Evolutionary conservation across 2,888 invertebrate genomes (phyloP).

Genomic region (Allygus modestus): DNA sequence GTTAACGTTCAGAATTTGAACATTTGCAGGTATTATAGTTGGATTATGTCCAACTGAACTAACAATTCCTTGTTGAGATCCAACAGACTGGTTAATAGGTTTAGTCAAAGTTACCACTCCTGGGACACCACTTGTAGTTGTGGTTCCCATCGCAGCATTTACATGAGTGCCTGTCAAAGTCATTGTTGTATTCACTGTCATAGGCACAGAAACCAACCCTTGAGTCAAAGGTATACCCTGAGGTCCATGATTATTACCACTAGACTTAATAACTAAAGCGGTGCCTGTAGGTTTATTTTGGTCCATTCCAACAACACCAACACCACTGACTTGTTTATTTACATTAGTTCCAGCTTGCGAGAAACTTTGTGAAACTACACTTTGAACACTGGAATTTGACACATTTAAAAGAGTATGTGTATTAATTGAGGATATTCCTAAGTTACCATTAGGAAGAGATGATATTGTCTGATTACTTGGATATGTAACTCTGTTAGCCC

Average conservation of each 20-base stretch:
- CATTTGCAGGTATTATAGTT: constrained; percentile 84
- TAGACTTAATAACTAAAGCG: constrained; percentile 74
- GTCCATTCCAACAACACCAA: constrained; percentile 68
- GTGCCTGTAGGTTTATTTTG: constrained; percentile 73
- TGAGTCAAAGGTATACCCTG: constrained; percentile 72
- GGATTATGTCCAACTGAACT: constrained; percentile 81
- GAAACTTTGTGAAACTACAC: constrained; percentile 69
- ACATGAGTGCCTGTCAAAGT: constrained; percentile 71
- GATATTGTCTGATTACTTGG: constrained; percentile 79
- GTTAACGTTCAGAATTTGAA: constrained; percentile 89
- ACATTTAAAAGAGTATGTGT: constrained; percentile 73
- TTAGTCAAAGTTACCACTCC: constrained; percentile 83
- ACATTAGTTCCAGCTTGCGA: constrained; percentile 66
- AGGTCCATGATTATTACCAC: constrained; percentile 69
- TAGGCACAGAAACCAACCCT: constrained; percentile 81
- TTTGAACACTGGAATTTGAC: constrained; percentile 74
- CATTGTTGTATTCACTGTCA: constrained; percentile 78
- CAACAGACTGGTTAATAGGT: constrained; percentile 77
- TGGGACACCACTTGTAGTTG: constrained; percentile 75
- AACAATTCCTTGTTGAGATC: constrained; percentile 80
- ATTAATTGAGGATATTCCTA: constrained; percentile 76
- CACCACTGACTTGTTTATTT: constrained; percentile 69
- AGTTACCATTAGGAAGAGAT: constrained; percentile 82
- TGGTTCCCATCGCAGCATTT: constrained; percentile 69
- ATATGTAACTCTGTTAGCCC: constrained; percentile 80